Base-by-base conservation (phyloP, 2,888 invertebrate species). In the Smittia sp. region DNA sequence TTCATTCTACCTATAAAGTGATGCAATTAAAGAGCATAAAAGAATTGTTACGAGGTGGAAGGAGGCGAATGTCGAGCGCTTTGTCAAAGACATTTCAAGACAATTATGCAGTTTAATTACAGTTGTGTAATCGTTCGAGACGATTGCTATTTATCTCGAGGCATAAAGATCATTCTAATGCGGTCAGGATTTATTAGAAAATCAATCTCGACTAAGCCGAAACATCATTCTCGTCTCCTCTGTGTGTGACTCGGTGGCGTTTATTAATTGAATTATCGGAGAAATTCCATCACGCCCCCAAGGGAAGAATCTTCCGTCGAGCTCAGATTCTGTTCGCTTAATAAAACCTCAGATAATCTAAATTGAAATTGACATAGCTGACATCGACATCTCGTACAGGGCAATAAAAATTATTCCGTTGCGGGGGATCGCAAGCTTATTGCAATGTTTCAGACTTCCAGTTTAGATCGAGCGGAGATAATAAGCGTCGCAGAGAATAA, bases 361-460 rank as follows among this genome's bases (percentile, higher is more conserved):
- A 66, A 66, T 66, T 66, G 66, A 66, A 66, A 39, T 38, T 66
- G 66, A 66, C 66, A 66, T 1, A 38, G 38, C 32, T 66, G 66
- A 46, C 46, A 46, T 46, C 46, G 15, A 13, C 46, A n/a, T 46
- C 46, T 46, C 15, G 15, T 13, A n/a, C 2, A 46, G 3, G n/a
- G n/a, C 46, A 46, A 46, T 46, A 46, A 46, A 46, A 11, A n/a
- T 6, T 32, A 6, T 32, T 32, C 3, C 9, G 32, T 32, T 32
- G 32, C 32, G 32, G 32, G 32, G 9, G 32, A 32, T 32, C 9
- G 32, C 32, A 32, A n/a, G n/a, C n/a, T n/a, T n/a, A n/a, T n/a
- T 32, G 32, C 3, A 32, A 32, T 32, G 32, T 32, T 32, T 32
- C 9, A 6, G 32, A 32, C 32, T 32, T 9, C 9, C 4, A 32